phyloP scores from a whole-genome alignment of 1,140 invertebrate genomes.

The Pararge aegeria region DNA sequence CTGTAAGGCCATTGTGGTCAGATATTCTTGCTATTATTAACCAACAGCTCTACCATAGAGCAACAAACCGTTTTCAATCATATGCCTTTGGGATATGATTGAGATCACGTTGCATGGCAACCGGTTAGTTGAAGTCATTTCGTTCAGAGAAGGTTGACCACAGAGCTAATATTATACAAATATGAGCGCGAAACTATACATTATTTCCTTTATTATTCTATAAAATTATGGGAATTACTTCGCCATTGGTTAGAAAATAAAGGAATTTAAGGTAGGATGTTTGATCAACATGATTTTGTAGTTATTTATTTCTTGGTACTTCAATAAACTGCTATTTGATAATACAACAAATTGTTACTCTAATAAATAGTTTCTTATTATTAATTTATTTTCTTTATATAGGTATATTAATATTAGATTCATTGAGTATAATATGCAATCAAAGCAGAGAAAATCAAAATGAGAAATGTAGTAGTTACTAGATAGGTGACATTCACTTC shows the following conservation, averaged over 20 bases:
- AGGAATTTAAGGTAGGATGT: not conserved
- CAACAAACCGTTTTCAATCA: conserved; percentile 9
- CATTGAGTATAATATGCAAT: too few relatives aligned
- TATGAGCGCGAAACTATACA: conserved; percentile 22
- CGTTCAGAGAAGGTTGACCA: conserved; percentile 17
- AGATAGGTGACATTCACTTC: too few relatives aligned
- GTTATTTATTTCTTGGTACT: too few relatives aligned
- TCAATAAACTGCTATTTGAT: too few relatives aligned
- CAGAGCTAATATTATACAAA: conserved; percentile 29
- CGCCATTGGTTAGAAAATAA: conserved; percentile 11
- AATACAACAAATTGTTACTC: too few relatives aligned
- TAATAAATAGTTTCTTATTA: too few relatives aligned
- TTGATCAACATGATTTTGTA: not conserved
- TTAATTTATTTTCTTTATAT: too few relatives aligned
- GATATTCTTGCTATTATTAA: conserved; percentile 24
- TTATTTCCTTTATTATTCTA: conserved; percentile 12
- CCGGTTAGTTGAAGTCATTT: conserved; percentile 13
- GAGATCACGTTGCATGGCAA: not conserved
- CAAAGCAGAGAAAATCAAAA: too few relatives aligned
- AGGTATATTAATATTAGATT: too few relatives aligned
- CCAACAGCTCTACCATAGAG: not conserved
- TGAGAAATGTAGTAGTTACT: too few relatives aligned
- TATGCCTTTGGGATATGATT: not conserved
- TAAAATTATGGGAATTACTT: conserved; percentile 14
- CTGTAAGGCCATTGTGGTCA: conserved; percentile 49